Base-by-base conservation (phyloP, 2,888 invertebrate genomes). In the Cephonodes hylas region DNA sequence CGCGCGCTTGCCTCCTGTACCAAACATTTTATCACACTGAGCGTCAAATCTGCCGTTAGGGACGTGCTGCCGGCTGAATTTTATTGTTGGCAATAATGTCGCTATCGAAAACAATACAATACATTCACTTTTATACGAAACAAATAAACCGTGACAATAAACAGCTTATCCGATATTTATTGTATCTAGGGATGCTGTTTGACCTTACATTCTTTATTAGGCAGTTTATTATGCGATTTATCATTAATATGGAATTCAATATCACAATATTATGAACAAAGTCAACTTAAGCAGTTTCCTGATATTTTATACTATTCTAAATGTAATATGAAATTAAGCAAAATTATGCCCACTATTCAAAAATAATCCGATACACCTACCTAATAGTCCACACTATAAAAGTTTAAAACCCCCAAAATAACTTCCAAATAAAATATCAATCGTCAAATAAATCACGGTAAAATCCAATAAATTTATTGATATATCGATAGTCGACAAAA, bases 21-120 rank as follows among this genome's bases (percentile, higher is more conserved):
- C 84, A 74, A 83, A 81, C 86, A 86, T 87, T 88, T 87, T 88
- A 88, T 88, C 89, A 85, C 80, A 89, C 89, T 89, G 89, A 88
- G 79, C 79, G 76, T 75, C 78, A 85, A 88, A 88, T 88, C 84
- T 83, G 75, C 79, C 75, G 69, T 73, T 88, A 89, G 89, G 72
- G 89, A 77, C 75, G 89, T 77, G 63, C 76, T 66, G n/a, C 66
- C 64, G 66, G 69, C 81, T 81, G 75, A 79, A 73, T 77, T 77
- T 78, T 76, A 76, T 75, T 76, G 75, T 76, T 71, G 64, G 74
- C 75, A 72, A 80, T 80, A 73, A 73, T 69, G 68, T 74, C 59
- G 60, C 61, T 64, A 67, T 69, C 68, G 72, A 70, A 27, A 64
- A 48, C 22, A 59, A 59, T 62, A 42, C 22, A 27, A 27, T 44